Conservation (phyloP, 2,113 vertebrate genomes). For the Limanda limanda region DNA sequence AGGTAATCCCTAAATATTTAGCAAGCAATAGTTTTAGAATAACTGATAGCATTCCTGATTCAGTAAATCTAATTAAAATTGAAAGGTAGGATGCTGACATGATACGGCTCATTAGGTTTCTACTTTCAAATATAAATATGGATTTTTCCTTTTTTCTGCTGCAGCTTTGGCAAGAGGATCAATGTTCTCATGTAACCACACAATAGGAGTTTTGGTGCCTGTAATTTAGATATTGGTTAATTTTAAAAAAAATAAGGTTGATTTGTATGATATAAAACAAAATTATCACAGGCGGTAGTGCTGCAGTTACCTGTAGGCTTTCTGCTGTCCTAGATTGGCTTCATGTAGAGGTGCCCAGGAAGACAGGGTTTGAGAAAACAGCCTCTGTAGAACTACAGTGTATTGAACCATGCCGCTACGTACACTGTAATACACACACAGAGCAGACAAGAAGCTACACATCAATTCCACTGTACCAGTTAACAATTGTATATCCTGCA, state of each 20-base stretch:
- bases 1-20: too few relatives aligned
- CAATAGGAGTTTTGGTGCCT: neutral
- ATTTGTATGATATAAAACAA: too few relatives aligned
- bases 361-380: constrained; percentile 88
- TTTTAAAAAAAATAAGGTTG: too few relatives aligned
- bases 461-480: neutral
- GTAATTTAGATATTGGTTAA: neutral
- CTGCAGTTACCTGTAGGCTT: constrained; percentile 86
- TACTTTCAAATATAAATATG: too few relatives aligned
- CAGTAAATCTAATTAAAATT: too few relatives aligned
- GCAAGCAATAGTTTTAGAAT: too few relatives aligned
- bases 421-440: constrained; percentile 69
- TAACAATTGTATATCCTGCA: neutral
- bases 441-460: neutral
- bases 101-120: too few relatives aligned
- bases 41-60: too few relatives aligned
- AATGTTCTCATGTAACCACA: too few relatives aligned
- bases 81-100: too few relatives aligned
- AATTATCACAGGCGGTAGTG: neutral
- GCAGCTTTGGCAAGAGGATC: too few relatives aligned
- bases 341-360: constrained; percentile 83
- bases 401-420: constrained; percentile 86
- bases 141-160: too few relatives aligned
- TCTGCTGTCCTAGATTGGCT: constrained; percentile 85
- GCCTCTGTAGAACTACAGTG: constrained; percentile 82